phyloP scores from a whole-genome alignment of 2,113 vertebrate genomes.

The Mustelus asterias region DNA sequence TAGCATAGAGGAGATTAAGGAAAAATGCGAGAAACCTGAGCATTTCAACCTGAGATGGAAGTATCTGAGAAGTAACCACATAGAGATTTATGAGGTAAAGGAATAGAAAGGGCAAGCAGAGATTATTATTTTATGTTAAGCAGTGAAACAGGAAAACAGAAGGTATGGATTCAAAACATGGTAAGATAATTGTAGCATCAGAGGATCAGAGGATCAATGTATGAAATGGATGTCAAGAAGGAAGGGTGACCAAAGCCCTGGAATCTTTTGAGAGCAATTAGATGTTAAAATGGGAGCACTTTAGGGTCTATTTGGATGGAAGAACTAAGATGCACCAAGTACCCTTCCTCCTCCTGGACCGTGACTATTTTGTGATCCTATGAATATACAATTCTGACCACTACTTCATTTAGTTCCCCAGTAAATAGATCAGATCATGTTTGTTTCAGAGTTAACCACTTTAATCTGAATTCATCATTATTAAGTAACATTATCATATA shows the following conservation, averaged over 20 bases:
- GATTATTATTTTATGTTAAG: not conserved
- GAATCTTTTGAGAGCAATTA: slow-evolving; percentile 7
- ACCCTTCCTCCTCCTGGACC: not conserved
- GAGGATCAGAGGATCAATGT: not conserved
- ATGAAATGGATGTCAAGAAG: not conserved
- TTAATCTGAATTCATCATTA: not conserved
- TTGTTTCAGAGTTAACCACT: not conserved
- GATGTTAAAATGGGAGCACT: not conserved
- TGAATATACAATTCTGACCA: not conserved
- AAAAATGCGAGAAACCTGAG: not conserved
- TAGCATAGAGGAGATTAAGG: not conserved
- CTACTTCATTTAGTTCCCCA: not conserved
- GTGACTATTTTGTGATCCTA: not conserved
- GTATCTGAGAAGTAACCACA: not conserved
- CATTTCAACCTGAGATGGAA: not conserved
- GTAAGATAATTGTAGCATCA: not conserved
- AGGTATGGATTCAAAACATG: not conserved
- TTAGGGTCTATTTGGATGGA: not conserved
- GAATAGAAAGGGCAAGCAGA: not conserved
- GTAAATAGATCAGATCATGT: not conserved
- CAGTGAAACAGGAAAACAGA: not conserved
- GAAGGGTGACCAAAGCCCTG: not conserved
- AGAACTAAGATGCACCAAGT: not conserved
- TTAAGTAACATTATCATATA: not conserved
- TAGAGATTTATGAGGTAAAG: not conserved